Percentiles rank a stretch among this genome's conserved stretches.
phyloP scores from a whole-genome alignment of 2,797 vertebrate species.

The Sus cebifrons region DNA sequence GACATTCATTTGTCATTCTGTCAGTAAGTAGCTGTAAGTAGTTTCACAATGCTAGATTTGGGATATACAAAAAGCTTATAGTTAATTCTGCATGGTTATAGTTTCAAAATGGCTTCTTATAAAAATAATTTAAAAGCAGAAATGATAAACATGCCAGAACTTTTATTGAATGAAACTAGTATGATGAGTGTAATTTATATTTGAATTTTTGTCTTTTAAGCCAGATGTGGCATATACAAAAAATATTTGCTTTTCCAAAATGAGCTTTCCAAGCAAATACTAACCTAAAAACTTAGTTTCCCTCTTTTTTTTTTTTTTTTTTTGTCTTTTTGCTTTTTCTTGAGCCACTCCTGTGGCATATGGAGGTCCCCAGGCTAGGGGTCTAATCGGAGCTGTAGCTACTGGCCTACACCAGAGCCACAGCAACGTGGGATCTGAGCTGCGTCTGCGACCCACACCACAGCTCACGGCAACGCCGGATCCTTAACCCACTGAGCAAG shows the following conservation, averaged over 20 bases:
- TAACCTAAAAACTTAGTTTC: not conserved
- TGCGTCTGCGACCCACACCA: too few relatives aligned
- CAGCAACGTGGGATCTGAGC: too few relatives aligned
- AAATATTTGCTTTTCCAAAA: slow-evolving; percentile 50
- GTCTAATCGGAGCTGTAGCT: too few relatives aligned
- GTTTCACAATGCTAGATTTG: slow-evolving; percentile 38
- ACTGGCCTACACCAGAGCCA: too few relatives aligned
- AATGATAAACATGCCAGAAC: slow-evolving; percentile 12
- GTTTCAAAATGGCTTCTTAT: slow-evolving; percentile 46
- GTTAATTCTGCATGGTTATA: slow-evolving; percentile 41
- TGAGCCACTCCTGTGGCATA: too few relatives aligned
- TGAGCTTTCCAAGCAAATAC: not conserved
- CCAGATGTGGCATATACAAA: slow-evolving; percentile 51
- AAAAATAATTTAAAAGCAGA: slow-evolving; percentile 51
- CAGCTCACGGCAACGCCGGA: too few relatives aligned
- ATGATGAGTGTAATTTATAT: slow-evolving; percentile 33
- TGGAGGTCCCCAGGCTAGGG: too few relatives aligned
- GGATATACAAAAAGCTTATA: slow-evolving; percentile 3
- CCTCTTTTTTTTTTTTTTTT: too few relatives aligned
- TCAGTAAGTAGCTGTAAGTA: slow-evolving; percentile 59
- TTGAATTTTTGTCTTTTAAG: slow-evolving; percentile 70
- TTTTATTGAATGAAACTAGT: not conserved
- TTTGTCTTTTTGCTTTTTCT: too few relatives aligned
- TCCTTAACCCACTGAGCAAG: too few relatives aligned
- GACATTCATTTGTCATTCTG: slow-evolving; percentile 73